A percentile compares a stretch with the other conserved stretches of the same genome.
These are phyloP conservation scores for Lepus americanus DNA, from an alignment of 2,113 vertebrate species.

Conservation along the genomic window DNA sequence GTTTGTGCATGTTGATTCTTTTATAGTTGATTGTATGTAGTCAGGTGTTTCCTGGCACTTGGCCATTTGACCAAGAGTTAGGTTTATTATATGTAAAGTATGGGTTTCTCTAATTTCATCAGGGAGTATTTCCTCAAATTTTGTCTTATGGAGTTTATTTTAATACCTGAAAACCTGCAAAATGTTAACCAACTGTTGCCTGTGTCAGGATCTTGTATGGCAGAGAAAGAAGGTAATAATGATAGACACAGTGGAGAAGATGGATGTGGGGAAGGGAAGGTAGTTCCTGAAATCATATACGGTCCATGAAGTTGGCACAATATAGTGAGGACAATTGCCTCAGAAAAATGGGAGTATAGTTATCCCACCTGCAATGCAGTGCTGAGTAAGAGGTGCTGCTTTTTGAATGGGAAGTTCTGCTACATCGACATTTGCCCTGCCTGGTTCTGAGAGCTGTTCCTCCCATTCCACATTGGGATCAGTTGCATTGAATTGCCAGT, in stretches of 20 bases:
- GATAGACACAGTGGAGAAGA: not conserved
- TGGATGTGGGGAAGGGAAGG: not conserved
- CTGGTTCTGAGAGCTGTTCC: not conserved
- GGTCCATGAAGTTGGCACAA: too few relatives aligned
- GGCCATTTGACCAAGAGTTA: not conserved
- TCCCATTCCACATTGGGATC: not conserved
- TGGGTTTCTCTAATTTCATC: not conserved
- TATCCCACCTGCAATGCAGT: not conserved
- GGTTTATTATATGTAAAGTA: conserved; percentile 15
- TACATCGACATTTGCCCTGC: not conserved
- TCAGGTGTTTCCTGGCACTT: not conserved
- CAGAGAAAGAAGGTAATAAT: not conserved
- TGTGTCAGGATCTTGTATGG: not conserved
- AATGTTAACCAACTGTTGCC: not conserved
- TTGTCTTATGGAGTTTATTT: not conserved
- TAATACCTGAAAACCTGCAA: not conserved
- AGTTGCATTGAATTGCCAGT: not conserved
- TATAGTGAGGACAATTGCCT: not conserved
- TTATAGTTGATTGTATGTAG: not conserved
- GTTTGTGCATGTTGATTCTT: not conserved
- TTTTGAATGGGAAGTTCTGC: conserved; percentile 15
- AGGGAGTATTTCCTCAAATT: conserved; percentile 5
- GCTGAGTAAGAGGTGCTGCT: not conserved
- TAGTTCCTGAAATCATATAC: not conserved
- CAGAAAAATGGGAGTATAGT: not conserved